Conservation (phyloP, 2,113 vertebrate genomes). For the Cyprinus carpio region DNA sequence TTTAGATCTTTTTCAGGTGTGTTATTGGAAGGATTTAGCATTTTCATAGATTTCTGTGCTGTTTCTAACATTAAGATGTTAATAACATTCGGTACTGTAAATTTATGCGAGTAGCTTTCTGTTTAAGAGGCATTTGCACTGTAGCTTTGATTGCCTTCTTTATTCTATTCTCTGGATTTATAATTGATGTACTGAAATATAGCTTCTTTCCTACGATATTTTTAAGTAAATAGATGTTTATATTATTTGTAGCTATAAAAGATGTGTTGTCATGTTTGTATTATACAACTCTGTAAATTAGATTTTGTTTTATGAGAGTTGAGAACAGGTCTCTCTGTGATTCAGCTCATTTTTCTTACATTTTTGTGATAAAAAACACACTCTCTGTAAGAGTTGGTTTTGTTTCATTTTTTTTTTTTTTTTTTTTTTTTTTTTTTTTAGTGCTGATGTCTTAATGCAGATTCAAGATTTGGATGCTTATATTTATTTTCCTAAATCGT, state of each 20-base stretch:
- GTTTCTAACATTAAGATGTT: slow-evolving; percentile 1
- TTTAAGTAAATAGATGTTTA: slow-evolving; percentile 57
- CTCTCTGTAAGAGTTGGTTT: slow-evolving; percentile 33
- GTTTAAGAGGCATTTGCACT: slow-evolving; percentile 56
- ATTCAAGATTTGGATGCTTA: slow-evolving; percentile 20
- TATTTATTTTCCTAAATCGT: slow-evolving; percentile 50
- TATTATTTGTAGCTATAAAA: slow-evolving; percentile 58
- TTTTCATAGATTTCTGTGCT: slow-evolving; percentile 27
- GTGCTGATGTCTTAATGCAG: slow-evolving; percentile 17
- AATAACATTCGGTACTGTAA: slow-evolving; percentile 57
- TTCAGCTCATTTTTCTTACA: slow-evolving; percentile 23
- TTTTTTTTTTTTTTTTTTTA: background rate
- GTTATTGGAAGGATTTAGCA: slow-evolving; percentile 29
- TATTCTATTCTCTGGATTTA: slow-evolving; percentile 46
- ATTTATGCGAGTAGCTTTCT: slow-evolving; percentile 48
- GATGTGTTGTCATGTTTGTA: slow-evolving; percentile 57
- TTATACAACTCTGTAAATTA: slow-evolving; percentile 59
- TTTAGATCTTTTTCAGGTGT: slow-evolving; percentile 8
- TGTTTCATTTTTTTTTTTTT: slow-evolving; percentile 1
- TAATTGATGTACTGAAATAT: slow-evolving; percentile 51
- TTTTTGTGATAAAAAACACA: slow-evolving; percentile 9
- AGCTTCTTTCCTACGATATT: slow-evolving; percentile 52
- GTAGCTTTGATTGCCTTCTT: slow-evolving; percentile 51
- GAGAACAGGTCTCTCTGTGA: slow-evolving; percentile 42
- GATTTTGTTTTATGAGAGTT: slow-evolving; percentile 47